Conservation (phyloP, 2,797 vertebrate genomes). For the Acanthurus leucopareius region DNA sequence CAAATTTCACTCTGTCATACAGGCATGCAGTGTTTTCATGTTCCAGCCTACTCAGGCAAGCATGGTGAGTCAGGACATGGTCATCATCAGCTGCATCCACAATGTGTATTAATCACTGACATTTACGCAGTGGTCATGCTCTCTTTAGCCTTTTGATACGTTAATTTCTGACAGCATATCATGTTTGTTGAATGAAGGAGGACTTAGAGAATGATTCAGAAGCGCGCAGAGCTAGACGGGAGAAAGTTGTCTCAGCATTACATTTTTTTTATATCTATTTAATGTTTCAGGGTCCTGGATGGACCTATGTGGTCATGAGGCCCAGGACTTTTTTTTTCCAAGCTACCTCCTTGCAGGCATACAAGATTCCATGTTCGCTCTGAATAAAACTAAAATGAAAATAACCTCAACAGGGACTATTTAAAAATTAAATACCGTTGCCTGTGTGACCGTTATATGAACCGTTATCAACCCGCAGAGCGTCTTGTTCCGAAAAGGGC, state of each 20-base stretch:
- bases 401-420: not conserved
- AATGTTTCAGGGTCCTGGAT: not conserved
- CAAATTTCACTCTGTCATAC: not conserved
- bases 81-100: constrained; percentile 36
- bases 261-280: constrained; percentile 1
- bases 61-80: constrained; percentile 19
- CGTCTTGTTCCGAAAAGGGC: not conserved
- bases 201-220: constrained; percentile 2
- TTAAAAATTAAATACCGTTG: not conserved
- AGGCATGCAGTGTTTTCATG: not conserved
- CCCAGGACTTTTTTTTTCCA: not conserved
- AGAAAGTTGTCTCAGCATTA: constrained; percentile 17
- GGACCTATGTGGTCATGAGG: not conserved
- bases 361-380: not conserved
- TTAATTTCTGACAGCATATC: constrained; percentile 16
- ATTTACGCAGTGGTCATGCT: constrained; percentile 21
- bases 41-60: not conserved
- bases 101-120: constrained; percentile 16
- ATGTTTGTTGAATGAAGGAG: not conserved
- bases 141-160: not conserved
- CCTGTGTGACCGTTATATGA: not conserved
- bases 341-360: no score
- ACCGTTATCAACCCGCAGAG: not conserved
- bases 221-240: not conserved
- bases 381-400: not conserved